A percentile compares a stretch with the other conserved stretches of the same genome.
These are phyloP conservation scores for Tetragonula carbonaria DNA, from an alignment of 2,888 invertebrate species.

Conservation along the genomic window DNA sequence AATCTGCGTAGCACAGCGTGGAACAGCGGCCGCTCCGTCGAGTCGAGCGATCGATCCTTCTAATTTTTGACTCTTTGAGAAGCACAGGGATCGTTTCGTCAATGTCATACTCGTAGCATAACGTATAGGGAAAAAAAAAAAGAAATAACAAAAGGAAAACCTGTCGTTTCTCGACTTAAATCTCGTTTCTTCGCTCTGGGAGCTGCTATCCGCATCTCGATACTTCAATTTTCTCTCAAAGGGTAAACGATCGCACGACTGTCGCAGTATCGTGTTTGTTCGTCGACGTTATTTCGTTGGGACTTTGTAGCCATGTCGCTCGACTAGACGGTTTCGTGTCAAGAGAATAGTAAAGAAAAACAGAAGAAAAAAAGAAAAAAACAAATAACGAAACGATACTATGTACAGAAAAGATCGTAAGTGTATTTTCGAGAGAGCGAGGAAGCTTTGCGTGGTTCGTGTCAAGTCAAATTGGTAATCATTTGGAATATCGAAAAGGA, in stretches of 20 bases:
- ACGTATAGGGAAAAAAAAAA: not conserved
- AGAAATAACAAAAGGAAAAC: not conserved
- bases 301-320: slow-evolving; percentile 5
- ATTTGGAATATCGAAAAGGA: slow-evolving; percentile 6
- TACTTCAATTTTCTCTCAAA: not conserved
- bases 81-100: not conserved
- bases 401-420: slow-evolving; percentile 27
- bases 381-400: not conserved
- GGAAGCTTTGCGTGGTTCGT: slow-evolving; percentile 12
- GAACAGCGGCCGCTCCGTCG: slow-evolving; percentile 8
- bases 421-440: slow-evolving; percentile 44
- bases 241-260: not conserved
- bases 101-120: not conserved
- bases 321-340: slow-evolving; percentile 22
- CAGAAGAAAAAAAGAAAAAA: not conserved
- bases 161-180: not conserved
- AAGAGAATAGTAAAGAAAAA: not conserved
- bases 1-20: not conserved
- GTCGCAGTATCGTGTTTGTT: not conserved
- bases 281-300: not conserved
- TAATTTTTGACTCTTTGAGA: slow-evolving; percentile 2
- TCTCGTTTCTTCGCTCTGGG: not conserved
- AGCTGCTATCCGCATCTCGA: slow-evolving; percentile 1
- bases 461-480: not conserved
- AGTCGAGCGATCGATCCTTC: slow-evolving; percentile 25